Evolutionary conservation across 2,113 vertebrate species (phyloP).

Genomic region (Helogale parvula): DNA sequence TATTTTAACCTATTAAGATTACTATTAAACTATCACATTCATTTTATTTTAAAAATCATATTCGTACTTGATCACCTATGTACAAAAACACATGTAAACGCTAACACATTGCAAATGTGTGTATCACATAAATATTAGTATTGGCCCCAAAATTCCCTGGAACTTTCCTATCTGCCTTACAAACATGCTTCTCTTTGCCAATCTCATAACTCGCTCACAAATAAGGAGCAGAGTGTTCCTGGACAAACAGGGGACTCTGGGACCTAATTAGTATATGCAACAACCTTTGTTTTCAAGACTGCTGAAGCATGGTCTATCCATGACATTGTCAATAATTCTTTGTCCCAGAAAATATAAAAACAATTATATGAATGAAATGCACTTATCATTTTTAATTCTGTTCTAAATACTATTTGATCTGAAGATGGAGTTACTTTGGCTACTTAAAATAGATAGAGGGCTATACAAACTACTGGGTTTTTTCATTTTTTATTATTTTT

Average conservation of each 20-base stretch:
- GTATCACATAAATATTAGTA: not conserved
- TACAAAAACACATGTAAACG: not conserved
- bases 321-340: not conserved
- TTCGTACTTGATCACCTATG: conserved; percentile 12
- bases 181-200: not conserved
- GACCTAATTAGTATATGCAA: not conserved
- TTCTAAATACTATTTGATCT: not conserved
- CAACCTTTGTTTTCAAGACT: not conserved
- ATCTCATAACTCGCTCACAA: conserved; percentile 27
- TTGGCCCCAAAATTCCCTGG: not conserved
- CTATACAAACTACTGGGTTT: too few species aligned
- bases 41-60: not conserved
- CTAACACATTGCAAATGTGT: not conserved
- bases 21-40: not conserved
- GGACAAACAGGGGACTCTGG: not conserved
- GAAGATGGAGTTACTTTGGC: not conserved
- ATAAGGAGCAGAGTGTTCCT: not conserved
- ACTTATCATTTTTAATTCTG: not conserved
- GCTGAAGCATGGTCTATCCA: not conserved
- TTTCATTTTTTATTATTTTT: not conserved
- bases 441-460: not conserved
- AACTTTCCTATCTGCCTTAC: not conserved
- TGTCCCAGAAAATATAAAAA: not conserved
- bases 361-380: not conserved
- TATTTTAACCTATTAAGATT: not conserved